These are phyloP conservation scores for Aethina tumida DNA, from an alignment of 1,140 invertebrate genomes.

Conservation along the genomic window DNA sequence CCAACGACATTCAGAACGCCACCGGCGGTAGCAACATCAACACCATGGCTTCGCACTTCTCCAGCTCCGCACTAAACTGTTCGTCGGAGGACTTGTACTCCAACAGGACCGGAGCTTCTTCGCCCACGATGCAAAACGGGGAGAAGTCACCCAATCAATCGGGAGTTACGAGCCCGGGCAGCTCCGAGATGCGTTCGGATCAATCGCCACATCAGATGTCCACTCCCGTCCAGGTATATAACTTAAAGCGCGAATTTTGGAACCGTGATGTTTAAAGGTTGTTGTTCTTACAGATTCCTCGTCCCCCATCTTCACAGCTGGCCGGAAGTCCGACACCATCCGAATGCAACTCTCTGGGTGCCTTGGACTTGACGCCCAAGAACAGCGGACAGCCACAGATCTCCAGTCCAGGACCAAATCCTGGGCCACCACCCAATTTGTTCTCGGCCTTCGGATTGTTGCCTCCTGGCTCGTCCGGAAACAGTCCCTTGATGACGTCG, in stretches of 20 bases:
- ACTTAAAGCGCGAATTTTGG: background rate
- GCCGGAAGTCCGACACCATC: constrained; percentile 37
- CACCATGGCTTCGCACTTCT: constrained; percentile 48
- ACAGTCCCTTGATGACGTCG: constrained; percentile 48
- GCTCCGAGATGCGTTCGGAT: constrained; percentile 30
- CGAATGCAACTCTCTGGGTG: constrained; percentile 44
- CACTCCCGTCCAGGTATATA: constrained; percentile 33
- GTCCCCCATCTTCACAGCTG: constrained; percentile 33
- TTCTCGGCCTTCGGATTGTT: constrained; percentile 53
- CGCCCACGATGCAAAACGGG: constrained; percentile 40
- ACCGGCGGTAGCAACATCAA: constrained; percentile 32
- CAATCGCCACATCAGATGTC: constrained; percentile 27
- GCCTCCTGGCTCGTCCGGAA: constrained; percentile 44
- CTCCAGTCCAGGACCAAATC: constrained; percentile 31
- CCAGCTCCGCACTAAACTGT: constrained; percentile 41
- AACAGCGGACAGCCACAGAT: constrained; percentile 29
- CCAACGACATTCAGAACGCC: constrained; percentile 48
- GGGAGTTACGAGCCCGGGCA: constrained; percentile 33
- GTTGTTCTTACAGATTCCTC: constrained; percentile 25
- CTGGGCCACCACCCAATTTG: constrained; percentile 44
- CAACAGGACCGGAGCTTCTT: constrained; percentile 27
- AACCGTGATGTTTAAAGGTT: background rate
- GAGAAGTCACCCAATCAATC: constrained; percentile 41
- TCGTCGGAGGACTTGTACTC: constrained; percentile 37
- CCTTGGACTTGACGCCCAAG: constrained; percentile 47